phyloP scores from a whole-genome alignment of 2,797 vertebrate species.

The Spinus olivaceus region DNA sequence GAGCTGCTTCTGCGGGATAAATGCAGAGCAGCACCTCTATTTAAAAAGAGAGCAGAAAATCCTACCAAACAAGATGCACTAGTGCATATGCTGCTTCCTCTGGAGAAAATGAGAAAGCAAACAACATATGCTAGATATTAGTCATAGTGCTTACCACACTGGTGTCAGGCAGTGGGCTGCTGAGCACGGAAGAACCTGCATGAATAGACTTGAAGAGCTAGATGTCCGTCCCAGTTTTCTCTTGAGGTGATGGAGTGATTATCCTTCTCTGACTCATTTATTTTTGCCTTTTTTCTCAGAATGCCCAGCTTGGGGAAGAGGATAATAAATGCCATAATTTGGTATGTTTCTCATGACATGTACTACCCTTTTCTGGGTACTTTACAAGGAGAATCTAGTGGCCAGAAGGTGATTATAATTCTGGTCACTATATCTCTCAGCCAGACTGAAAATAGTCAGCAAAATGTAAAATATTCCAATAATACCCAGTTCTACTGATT shows the following conservation, averaged over 20 bases:
- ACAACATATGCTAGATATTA: constrained; percentile 14
- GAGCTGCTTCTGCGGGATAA: neutral
- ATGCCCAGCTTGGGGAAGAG: neutral
- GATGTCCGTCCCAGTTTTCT: neutral
- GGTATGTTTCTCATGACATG: neutral
- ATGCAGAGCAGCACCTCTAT: neutral
- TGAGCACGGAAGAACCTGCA: neutral
- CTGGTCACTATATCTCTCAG: neutral
- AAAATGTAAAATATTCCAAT: neutral
- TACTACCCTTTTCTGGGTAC: neutral
- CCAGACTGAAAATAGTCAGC: neutral
- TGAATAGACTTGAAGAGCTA: neutral
- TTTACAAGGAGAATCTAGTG: neutral
- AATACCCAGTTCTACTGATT: neutral
- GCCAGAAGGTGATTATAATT: neutral
- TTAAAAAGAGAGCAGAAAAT: neutral
- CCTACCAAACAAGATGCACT: neutral
- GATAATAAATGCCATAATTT: neutral
- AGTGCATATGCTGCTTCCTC: neutral
- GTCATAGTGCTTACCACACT: neutral
- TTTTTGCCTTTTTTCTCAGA: neutral
- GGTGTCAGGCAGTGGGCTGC: neutral
- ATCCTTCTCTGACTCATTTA: neutral
- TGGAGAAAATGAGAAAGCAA: constrained; percentile 15
- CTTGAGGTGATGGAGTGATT: neutral